Percentiles rank a stretch among this genome's conserved stretches.
Evolutionary conservation across 1,140 invertebrate genomes (phyloP).

Genomic region (Apolygus lucorum): DNA sequence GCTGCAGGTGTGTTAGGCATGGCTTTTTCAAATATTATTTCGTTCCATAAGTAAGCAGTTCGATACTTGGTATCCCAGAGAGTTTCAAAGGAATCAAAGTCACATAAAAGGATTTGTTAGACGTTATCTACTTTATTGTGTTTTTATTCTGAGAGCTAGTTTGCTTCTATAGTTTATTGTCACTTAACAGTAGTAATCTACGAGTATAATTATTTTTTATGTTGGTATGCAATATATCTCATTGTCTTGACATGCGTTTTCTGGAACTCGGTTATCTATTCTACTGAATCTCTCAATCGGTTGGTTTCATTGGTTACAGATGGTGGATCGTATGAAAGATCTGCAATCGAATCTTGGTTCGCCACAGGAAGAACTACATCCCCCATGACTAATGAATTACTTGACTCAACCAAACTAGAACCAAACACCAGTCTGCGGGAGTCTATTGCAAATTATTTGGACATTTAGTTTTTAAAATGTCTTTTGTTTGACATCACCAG

Average conservation of each 20-base stretch:
- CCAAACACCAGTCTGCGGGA: constrained; percentile 43
- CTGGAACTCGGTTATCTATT: too few relatives aligned
- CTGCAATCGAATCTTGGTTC: constrained; percentile 67
- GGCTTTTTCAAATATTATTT: neutral
- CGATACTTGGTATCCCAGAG: neutral
- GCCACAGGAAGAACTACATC: constrained; percentile 58
- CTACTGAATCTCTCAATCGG: too few relatives aligned
- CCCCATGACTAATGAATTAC: constrained; percentile 63
- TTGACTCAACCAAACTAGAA: constrained; percentile 48
- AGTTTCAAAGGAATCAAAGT: neutral
- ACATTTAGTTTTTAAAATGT: too few relatives aligned
- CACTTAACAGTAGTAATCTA: too few relatives aligned
- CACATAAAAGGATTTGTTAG: neutral
- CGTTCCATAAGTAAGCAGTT: neutral
- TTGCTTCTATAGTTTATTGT: too few relatives aligned
- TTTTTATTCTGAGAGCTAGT: neutral
- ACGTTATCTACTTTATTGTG: neutral
- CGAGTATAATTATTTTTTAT: too few relatives aligned
- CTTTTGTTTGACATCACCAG: too few relatives aligned
- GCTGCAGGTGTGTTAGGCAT: constrained; percentile 47
- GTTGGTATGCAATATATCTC: too few relatives aligned
- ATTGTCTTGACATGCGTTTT: too few relatives aligned
- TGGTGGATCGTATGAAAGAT: constrained; percentile 67
- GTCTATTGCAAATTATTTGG: neutral
- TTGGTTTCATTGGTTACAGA: constrained; percentile 43